Evolutionary conservation across 1,140 invertebrate species (phyloP), one percentile per base, ranked within the genome.

Genomic region (Microplitis demolitor): DNA sequence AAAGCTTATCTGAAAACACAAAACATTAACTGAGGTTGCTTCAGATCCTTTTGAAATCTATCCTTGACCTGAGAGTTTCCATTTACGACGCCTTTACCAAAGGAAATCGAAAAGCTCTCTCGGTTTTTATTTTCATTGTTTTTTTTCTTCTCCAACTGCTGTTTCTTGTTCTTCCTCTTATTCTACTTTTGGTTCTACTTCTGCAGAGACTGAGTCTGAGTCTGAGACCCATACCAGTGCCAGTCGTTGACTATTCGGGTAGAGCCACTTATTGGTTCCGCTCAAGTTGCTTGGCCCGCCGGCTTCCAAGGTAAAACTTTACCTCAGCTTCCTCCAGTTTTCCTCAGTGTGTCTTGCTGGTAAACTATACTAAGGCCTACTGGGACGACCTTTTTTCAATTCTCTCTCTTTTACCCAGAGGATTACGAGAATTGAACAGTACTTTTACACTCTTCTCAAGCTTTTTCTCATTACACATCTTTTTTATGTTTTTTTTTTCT

Each of bases 191-290:
- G 5, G 39, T 45, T 2, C 6, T 8, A 11, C 8, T 45, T 6
- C 39, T 45, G 4, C 39, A 9, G 39, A 11, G 11, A 9, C 39
- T 45, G 39, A 45, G 39, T 9, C 39, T 39, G 4, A 39, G 37
- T 8, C 53, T 56, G 1, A 45, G 50, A 31, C 39, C 11, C 34
- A 11, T 9, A n/a, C 63, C n/a, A 50, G 11, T 13, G 39, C 4
- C 11, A 6, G 14, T 24, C 45, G 14, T 34, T 50, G 33, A 16
- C 56, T 54, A 62, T 51, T 34, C 56, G 37, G 50, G 39, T 56
- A 14, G 67, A 72, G 66, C 56, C 53, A 71, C 72, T 76, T 71
- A 76, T 71, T 71, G 72, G 72, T 67, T 76, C 62, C 72, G 68
- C 64, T 69, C 45, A 71, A 71, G 62, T 63, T 74, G 68, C 56